Conservation (phyloP, 1,140 invertebrate species). For the Teleopsis dalmanni region DNA sequence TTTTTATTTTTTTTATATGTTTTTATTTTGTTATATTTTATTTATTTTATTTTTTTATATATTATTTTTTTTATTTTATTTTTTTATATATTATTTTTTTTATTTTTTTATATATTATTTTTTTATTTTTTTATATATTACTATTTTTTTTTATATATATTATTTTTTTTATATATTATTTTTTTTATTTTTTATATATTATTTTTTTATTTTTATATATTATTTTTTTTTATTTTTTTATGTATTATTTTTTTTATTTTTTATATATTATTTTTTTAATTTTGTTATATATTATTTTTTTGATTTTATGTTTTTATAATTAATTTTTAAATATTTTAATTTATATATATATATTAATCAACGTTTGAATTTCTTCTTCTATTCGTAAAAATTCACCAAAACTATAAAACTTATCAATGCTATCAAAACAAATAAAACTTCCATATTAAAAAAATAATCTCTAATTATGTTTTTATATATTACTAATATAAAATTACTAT, state of each 20-base stretch:
- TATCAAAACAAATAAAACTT: too few relatives aligned
- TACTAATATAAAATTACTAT: too few relatives aligned
- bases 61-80: not conserved
- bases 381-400: too few relatives aligned
- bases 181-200: not conserved
- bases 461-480: too few relatives aligned
- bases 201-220: not conserved
- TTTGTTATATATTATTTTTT: not conserved
- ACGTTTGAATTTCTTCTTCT: too few relatives aligned
- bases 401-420: too few relatives aligned
- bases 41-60: not conserved
- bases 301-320: not conserved
- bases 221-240: not conserved
- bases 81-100: not conserved
- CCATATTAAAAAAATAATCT: too few relatives aligned
- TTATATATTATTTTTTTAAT: not conserved
- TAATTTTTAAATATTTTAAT: not conserved
- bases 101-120: not conserved
- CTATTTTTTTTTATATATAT: not conserved
- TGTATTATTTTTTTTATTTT: not conserved
- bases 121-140: not conserved
- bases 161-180: not conserved
- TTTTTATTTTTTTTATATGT: not conserved
- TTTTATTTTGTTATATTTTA: not conserved
- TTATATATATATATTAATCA: not conserved